Conservation (phyloP, 1,140 invertebrate genomes). For the Telenomus remus region DNA sequence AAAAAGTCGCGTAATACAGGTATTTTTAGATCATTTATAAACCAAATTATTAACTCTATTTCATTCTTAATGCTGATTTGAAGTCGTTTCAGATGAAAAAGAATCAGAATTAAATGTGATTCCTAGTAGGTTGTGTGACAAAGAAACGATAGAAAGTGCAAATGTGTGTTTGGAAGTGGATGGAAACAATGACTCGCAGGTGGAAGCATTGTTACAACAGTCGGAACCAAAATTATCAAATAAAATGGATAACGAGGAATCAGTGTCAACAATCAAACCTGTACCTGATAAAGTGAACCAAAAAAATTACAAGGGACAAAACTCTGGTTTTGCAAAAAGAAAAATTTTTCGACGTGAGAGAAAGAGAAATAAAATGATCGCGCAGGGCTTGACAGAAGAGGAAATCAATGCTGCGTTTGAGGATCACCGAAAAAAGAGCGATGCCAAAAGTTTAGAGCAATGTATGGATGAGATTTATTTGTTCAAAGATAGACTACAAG, state of each 20-base stretch:
- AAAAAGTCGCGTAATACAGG: slow-evolving; percentile 58
- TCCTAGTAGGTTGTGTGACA: too few relatives aligned
- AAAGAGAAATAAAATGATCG: slow-evolving; percentile 82
- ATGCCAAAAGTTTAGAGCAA: slow-evolving; percentile 84
- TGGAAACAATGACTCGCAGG: too few relatives aligned
- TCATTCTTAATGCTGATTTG: too few relatives aligned
- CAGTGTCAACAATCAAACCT: slow-evolving; percentile 10
- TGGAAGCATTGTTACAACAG: background rate
- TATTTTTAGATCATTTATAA: too few relatives aligned
- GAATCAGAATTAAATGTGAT: too few relatives aligned
- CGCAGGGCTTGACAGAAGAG: slow-evolving; percentile 77
- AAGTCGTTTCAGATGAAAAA: too few relatives aligned
- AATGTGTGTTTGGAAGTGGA: too few relatives aligned
- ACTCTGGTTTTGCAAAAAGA: slow-evolving; percentile 82
- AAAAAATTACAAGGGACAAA: slow-evolving; percentile 21
- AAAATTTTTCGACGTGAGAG: slow-evolving; percentile 86
- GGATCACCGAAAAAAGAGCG: slow-evolving; percentile 72
- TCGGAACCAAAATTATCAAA: background rate
- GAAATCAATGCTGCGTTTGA: slow-evolving; percentile 67
- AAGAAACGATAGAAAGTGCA: too few relatives aligned
- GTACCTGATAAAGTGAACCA: slow-evolving; percentile 27
- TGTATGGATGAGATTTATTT: slow-evolving; percentile 81
- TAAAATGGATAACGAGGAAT: slow-evolving; percentile 17
- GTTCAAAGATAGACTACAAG: slow-evolving; percentile 84
- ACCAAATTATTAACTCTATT: too few relatives aligned